Percentiles rank a stretch among this genome's conserved stretches.
Evolutionary conservation across 2,113 vertebrate species (phyloP).

Genomic region (Syngnathoides biaculeatus): DNA sequence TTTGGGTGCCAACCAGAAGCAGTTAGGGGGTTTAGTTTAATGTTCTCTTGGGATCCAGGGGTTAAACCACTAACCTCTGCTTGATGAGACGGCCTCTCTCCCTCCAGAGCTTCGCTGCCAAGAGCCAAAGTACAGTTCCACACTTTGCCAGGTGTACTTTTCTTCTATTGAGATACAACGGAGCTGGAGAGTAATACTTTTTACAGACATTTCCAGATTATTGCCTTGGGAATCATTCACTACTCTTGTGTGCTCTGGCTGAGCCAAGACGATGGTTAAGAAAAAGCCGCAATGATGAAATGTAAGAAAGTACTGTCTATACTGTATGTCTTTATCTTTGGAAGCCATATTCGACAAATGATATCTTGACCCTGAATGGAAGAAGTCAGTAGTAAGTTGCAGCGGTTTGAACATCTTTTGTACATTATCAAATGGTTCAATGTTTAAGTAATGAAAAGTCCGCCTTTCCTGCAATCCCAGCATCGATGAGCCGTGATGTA

Average conservation of each 20-base stretch:
- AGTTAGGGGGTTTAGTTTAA: conserved; percentile 1
- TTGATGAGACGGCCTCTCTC: background rate
- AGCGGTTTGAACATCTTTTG: background rate
- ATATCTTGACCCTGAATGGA: background rate
- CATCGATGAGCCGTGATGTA: background rate
- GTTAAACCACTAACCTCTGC: conserved; percentile 7
- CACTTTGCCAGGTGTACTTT: conserved; percentile 8
- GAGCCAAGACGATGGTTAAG: background rate
- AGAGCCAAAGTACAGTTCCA: background rate
- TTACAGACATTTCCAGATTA: background rate
- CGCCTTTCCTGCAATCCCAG: background rate
- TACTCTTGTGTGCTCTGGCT: background rate
- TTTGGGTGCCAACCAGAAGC: conserved; percentile 1
- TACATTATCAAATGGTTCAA: background rate
- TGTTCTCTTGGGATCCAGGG: background rate
- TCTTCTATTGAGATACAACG: background rate
- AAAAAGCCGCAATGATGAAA: conserved; percentile 5
- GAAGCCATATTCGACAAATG: background rate
- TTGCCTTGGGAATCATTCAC: background rate
- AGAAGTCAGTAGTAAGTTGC: background rate
- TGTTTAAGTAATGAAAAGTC: background rate
- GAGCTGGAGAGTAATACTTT: background rate
- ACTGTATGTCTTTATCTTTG: background rate
- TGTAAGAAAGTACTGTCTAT: background rate
- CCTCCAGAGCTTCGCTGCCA: background rate